phyloP scores from a whole-genome alignment of 2,113 vertebrate species.

The Todiramphus chloris region DNA sequence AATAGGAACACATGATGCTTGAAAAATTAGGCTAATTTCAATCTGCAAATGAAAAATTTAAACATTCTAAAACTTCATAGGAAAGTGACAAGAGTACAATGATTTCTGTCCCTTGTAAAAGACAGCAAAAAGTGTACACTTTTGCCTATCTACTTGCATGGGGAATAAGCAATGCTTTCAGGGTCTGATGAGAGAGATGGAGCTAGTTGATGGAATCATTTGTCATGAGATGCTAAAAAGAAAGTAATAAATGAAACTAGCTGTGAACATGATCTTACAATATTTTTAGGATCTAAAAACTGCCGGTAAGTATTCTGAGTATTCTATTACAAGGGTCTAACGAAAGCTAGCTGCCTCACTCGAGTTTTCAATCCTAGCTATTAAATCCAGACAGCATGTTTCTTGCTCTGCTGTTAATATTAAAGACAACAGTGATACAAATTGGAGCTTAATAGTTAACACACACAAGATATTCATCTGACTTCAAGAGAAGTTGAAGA shows the following conservation, averaged over 20 bases:
- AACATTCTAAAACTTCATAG: conserved; percentile 18
- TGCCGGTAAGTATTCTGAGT: not conserved
- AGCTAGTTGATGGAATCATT: not conserved
- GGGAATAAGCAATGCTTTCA: not conserved
- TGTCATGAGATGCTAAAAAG: not conserved
- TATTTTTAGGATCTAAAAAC: not conserved
- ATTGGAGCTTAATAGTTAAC: not conserved
- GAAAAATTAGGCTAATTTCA: not conserved
- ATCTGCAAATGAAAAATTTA: not conserved
- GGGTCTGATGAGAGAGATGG: not conserved
- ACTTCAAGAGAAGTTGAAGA: not conserved
- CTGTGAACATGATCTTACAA: not conserved
- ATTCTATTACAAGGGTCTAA: not conserved
- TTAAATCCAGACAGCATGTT: not conserved
- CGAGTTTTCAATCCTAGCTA: not conserved
- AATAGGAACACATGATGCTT: not conserved
- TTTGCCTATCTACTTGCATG: not conserved
- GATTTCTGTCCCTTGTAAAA: not conserved
- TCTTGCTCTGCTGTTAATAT: not conserved
- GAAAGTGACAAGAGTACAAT: not conserved
- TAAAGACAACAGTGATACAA: not conserved
- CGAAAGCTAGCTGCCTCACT: not conserved
- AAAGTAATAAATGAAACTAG: not conserved
- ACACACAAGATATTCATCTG: not conserved
- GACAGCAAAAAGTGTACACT: not conserved